These are phyloP conservation scores for Keiferia lycopersicella DNA, from an alignment of 2,888 invertebrate genomes.

Conservation along the genomic window DNA sequence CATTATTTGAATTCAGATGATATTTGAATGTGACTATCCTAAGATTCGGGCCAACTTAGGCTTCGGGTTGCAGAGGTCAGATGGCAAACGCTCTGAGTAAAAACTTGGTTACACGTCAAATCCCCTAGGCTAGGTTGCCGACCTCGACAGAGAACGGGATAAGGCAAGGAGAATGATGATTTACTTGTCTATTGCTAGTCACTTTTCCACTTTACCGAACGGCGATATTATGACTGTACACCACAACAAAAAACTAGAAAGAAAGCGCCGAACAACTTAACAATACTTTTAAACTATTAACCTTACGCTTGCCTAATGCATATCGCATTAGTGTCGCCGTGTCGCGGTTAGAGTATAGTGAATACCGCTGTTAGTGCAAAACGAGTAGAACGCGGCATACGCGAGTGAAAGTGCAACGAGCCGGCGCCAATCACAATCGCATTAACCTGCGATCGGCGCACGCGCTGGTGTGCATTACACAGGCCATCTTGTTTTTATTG, in stretches of 20 bases:
- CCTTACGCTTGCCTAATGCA: slow-evolving; percentile 3
- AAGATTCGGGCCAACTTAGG: no score
- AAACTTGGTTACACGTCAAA: no score
- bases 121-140: no score
- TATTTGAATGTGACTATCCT: no score
- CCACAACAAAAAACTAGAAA: no score
- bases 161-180: no score
- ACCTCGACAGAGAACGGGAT: no score
- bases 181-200: neutral
- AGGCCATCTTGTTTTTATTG: no score
- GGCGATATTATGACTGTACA: neutral
- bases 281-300: neutral
- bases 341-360: slow-evolving; percentile 38
- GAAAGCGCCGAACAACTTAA: neutral
- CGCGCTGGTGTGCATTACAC: slow-evolving; percentile 42
- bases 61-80: no score
- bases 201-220: neutral
- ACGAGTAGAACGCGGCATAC: slow-evolving; percentile 50
- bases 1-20: no score
- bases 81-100: no score
- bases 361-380: slow-evolving; percentile 35
- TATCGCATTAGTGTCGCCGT: slow-evolving; percentile 24
- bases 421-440: slow-evolving; percentile 69
- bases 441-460: slow-evolving; percentile 49
- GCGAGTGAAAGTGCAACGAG: slow-evolving; percentile 70